Base-by-base conservation (phyloP, 1,140 invertebrate genomes). In the Drosophila ficusphila region DNA sequence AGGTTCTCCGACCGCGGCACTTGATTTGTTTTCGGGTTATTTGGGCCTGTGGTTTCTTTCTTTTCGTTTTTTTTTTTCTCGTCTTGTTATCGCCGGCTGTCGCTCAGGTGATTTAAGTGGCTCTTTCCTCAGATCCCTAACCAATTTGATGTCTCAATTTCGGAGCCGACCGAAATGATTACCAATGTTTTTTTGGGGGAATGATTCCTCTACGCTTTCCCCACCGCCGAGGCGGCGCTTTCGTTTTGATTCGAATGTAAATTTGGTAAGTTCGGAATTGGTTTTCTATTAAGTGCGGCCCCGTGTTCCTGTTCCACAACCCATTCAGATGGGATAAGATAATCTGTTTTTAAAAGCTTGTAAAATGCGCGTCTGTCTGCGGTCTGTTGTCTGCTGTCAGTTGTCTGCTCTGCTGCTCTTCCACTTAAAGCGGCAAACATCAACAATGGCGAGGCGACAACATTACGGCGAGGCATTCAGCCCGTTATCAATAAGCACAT, bases 401-500 rank as follows among this genome's bases (percentile, higher is more conserved):
- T 19, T 29, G 56, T 47, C 29, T 34, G 18, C 1, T 14, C 54
- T 64, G n/a, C 58, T 65, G 44, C 21, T 64, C 27, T 31, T 49
- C 65, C 77, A 81, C 73, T 76, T 76, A 60, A 64, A 57, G 52
- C 27, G 51, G 46, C 41, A 44, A 48, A 54, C 53, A 53, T 56
- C 41, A 64, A 74, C 27, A 44, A 31, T 21, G 29, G 36, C 85
- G 72, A 82, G 65, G 77, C 49, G 64, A 61, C 73, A 67, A 81
- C 82, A 67, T 67, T 67, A 67, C 36, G 60, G 14, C 44, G 16
- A 34, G 27, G 27, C 62, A 67, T 67, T 67, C 62, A 67, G 58
- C 39, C 19, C 39, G 81, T 90, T 90, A 90, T 90, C 86, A 90
- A 90, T 90, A 79, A 90, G 72, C 69, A 90, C 88, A 90, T 90